A percentile compares a stretch with the other conserved stretches of the same genome.
Evolutionary conservation across 1,140 invertebrate genomes (phyloP).

Genomic region (Temnothorax longispinosus): DNA sequence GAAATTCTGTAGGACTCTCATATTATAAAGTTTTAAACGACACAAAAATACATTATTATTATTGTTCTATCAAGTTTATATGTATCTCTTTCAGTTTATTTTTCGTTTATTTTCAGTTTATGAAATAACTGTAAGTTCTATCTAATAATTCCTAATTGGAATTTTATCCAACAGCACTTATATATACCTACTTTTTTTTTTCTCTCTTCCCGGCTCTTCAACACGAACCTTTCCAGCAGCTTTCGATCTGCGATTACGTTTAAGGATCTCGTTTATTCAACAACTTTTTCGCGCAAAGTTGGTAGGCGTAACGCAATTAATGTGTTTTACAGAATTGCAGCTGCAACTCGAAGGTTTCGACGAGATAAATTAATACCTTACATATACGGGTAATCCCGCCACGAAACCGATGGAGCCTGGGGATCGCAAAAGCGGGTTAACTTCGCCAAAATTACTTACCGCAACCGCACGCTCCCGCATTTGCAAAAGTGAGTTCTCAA

Average conservation of each 20-base stretch:
- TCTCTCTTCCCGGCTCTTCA: background rate
- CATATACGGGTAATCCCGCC: slow-evolving; percentile 74
- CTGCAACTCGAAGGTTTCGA: slow-evolving; percentile 77
- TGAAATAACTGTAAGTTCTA: background rate
- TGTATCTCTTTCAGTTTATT: too few relatives aligned
- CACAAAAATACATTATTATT: background rate
- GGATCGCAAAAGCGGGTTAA: slow-evolving; percentile 76
- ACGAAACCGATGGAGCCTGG: slow-evolving; percentile 69
- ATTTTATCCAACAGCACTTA: background rate
- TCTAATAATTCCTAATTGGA: background rate
- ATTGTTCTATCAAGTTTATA: background rate
- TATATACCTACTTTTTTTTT: background rate
- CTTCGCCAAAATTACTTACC: slow-evolving; percentile 74
- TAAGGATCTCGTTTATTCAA: background rate
- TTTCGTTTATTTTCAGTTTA: background rate
- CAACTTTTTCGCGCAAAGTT: background rate
- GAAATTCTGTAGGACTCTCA: background rate
- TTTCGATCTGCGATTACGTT: background rate
- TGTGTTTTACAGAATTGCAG: slow-evolving; percentile 76
- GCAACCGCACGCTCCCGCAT: slow-evolving; percentile 70
- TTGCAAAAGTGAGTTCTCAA: slow-evolving; percentile 77
- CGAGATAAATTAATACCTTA: slow-evolving; percentile 78
- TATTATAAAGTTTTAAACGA: background rate
- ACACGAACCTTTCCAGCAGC: background rate
- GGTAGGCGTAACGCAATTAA: slow-evolving; percentile 20